A percentile compares a stretch with the other conserved stretches of the same genome.
Evolutionary conservation across 64 coral and sea anemone species (phyloP).

Genomic region (Porites lutea): DNA sequence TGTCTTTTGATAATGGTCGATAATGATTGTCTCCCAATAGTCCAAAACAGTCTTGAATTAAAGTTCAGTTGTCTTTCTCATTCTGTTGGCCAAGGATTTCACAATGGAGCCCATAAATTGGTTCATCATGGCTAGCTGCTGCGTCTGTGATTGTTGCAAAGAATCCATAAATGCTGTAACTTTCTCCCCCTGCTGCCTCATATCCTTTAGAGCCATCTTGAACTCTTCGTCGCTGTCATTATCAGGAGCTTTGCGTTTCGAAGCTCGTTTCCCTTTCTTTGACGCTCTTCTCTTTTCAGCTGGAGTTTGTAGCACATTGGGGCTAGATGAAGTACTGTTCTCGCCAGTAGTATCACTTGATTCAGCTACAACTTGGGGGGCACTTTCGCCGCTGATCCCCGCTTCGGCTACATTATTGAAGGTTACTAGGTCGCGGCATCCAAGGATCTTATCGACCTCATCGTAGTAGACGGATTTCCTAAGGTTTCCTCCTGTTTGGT

Average conservation of each 20-base stretch:
- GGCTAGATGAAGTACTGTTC: conserved; percentile 6
- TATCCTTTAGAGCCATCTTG: background rate
- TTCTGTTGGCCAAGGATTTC: no score
- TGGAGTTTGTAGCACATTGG: conserved; percentile 1
- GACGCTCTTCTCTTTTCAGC: conserved; percentile 6
- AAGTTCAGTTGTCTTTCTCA: no score
- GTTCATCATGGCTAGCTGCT: no score
- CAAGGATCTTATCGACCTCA: conserved; percentile 62
- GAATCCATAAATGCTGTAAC: no score
- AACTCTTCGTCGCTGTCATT: conserved; percentile 1
- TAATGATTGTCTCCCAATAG: no score
- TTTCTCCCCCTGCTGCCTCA: background rate
- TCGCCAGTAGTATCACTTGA: conserved; percentile 11
- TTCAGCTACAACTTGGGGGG: conserved; percentile 27
- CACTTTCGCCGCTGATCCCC: conserved; percentile 36
- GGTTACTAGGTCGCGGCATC: conserved; percentile 62
- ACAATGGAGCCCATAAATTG: no score
- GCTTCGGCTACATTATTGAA: conserved; percentile 64
- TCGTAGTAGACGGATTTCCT: conserved; percentile 55
- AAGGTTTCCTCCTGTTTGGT: conserved; percentile 59
- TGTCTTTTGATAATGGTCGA: no score
- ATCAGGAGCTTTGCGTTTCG: conserved; percentile 6
- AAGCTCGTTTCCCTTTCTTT: conserved; percentile 7
- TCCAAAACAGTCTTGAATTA: no score
- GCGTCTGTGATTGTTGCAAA: no score